These are phyloP conservation scores for Phyllostomus hastatus DNA, from an alignment of 2,113 vertebrate species.

Conservation along the genomic window DNA sequence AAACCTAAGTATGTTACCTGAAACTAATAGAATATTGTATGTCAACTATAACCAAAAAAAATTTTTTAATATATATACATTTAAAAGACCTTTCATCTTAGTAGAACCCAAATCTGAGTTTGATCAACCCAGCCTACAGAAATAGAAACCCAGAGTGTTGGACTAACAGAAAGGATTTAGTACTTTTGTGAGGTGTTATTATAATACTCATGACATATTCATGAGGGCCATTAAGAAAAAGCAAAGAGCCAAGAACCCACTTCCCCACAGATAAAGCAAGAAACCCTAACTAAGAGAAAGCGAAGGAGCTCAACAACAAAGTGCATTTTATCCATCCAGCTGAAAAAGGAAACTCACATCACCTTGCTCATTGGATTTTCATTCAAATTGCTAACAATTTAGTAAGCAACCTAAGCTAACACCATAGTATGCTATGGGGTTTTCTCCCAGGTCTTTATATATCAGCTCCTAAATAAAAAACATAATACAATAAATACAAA, in stretches of 20 bases:
- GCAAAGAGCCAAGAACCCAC: background rate
- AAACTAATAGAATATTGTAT: background rate
- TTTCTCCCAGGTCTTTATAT: background rate
- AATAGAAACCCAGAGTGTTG: background rate
- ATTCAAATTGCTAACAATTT: background rate
- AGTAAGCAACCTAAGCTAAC: background rate
- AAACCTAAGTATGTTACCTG: background rate
- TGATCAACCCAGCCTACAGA: background rate
- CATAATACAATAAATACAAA: background rate
- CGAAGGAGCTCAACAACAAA: background rate
- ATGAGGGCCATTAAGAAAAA: background rate
- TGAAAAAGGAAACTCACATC: background rate
- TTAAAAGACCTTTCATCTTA: background rate
- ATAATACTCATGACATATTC: background rate
- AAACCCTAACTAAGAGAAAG: background rate
- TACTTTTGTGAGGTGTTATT: constrained; percentile 18
- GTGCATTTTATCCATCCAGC: background rate
- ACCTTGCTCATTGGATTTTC: background rate
- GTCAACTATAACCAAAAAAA: background rate
- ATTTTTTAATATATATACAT: background rate
- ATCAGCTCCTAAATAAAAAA: background rate
- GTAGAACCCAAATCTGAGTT: background rate
- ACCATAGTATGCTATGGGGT: background rate
- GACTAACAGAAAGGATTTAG: background rate
- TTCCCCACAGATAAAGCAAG: background rate